A percentile compares a stretch with the other conserved stretches of the same genome.
Conservation (phyloP, 2,888 invertebrate genomes). For the Xestia ashworthii region DNA sequence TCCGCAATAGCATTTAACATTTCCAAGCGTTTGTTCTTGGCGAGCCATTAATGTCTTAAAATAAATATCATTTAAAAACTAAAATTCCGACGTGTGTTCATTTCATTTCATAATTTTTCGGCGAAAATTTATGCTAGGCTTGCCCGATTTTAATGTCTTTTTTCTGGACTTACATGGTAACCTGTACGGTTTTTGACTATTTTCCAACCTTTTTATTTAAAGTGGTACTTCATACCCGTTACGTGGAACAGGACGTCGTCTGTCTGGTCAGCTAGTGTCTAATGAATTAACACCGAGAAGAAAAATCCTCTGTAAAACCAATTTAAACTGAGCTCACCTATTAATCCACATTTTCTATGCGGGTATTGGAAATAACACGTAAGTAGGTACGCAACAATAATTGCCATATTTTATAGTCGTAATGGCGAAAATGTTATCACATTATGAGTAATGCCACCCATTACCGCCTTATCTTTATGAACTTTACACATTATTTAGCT, state of each 20-base stretch:
- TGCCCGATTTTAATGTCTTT: background rate
- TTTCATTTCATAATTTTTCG: too few relatives aligned
- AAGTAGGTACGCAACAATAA: background rate
- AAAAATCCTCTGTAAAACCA: background rate
- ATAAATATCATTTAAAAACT: background rate
- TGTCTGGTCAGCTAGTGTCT: background rate
- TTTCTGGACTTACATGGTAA: background rate
- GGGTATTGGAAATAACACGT: background rate
- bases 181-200: background rate
- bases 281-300: background rate
- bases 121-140: too few relatives aligned
- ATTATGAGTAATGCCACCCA: constrained; percentile 32
- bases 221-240: background rate
- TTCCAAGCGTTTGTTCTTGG: background rate
- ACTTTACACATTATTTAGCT: constrained; percentile 30
- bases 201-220: background rate
- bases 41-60: background rate
- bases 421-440: constrained; percentile 38
- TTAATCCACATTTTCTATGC: background rate
- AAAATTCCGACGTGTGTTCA: background rate
- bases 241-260: too few relatives aligned
- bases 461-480: constrained; percentile 53
- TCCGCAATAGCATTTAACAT: background rate
- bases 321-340: background rate
- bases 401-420: constrained; percentile 4